Percentiles rank a stretch among this genome's conserved stretches.
These are phyloP conservation scores for Bucorvus abyssinicus DNA, from an alignment of 2,797 vertebrate species.

Conservation along the genomic window DNA sequence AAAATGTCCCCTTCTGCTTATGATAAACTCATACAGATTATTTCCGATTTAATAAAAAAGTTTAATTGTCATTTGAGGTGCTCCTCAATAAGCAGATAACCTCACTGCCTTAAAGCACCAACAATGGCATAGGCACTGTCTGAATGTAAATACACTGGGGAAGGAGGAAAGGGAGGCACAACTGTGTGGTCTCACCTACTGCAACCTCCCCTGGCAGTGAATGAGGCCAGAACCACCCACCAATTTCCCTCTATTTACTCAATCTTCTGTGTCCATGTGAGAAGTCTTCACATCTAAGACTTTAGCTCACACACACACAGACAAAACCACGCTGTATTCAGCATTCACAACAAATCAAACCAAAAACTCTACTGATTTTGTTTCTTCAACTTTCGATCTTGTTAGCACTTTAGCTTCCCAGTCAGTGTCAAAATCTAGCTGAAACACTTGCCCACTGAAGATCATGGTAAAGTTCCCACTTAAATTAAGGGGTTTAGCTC, in stretches of 20 bases:
- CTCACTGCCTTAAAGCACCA: not conserved
- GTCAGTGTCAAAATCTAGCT: not conserved
- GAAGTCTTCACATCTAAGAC: not conserved
- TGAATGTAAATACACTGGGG: not conserved
- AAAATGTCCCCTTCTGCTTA: not conserved
- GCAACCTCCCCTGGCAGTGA: not conserved
- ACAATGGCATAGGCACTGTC: not conserved
- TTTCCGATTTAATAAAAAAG: not conserved
- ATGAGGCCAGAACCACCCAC: fast-evolving
- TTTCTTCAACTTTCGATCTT: not conserved
- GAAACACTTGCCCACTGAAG: not conserved
- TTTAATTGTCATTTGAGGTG: not conserved
- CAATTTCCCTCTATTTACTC: not conserved
- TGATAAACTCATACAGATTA: not conserved
- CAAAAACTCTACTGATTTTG: not conserved
- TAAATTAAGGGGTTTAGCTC: not conserved
- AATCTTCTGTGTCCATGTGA: not conserved
- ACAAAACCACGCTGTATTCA: not conserved
- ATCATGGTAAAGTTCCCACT: not conserved
- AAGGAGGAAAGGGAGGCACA: not conserved
- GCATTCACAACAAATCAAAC: not conserved
- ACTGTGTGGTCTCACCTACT: not conserved
- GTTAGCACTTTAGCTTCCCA: not conserved
- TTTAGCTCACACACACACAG: not conserved
- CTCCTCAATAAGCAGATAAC: not conserved